These are phyloP conservation scores for Brachypalpus laphriformis DNA, from an alignment of 2,888 invertebrate species.

Conservation along the genomic window DNA sequence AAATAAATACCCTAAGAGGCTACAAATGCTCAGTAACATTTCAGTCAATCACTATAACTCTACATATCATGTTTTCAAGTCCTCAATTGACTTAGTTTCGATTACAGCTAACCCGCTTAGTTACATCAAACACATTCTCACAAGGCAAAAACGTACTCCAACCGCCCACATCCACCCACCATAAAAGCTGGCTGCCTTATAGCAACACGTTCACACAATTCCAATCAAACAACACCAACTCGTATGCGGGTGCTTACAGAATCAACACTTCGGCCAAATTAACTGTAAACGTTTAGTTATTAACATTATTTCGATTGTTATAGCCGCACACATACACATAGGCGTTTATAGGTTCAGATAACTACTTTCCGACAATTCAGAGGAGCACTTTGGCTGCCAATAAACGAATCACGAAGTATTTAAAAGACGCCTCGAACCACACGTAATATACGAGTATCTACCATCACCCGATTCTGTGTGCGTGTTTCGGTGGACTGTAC, in stretches of 20 bases:
- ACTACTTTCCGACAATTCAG: conserved; percentile 10
- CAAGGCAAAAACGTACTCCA: background rate
- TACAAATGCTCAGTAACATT: too few species aligned
- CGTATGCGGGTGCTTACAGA: conserved; percentile 35
- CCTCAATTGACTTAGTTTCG: background rate
- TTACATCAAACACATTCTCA: background rate
- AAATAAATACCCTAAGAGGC: too few species aligned
- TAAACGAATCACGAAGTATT: conserved; percentile 24
- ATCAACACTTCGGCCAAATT: conserved; percentile 48
- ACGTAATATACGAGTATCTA: background rate
- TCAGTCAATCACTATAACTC: background rate
- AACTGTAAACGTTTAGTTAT: conserved; percentile 52
- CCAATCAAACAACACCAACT: conserved; percentile 28
- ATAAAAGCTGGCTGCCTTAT: background rate
- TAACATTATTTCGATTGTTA: conserved; percentile 42
- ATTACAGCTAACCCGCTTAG: background rate
- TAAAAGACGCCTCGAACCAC: conserved; percentile 24
- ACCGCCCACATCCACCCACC: background rate
- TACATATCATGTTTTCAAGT: background rate
- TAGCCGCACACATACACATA: conserved; percentile 6
- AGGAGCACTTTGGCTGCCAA: conserved; percentile 1
- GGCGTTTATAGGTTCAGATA: background rate
- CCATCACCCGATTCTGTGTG: background rate
- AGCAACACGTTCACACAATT: conserved; percentile 35
- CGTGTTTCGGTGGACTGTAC: background rate